These are phyloP conservation scores for Heliconius nattereri DNA, from an alignment of 1,140 invertebrate genomes.

Conservation along the genomic window DNA sequence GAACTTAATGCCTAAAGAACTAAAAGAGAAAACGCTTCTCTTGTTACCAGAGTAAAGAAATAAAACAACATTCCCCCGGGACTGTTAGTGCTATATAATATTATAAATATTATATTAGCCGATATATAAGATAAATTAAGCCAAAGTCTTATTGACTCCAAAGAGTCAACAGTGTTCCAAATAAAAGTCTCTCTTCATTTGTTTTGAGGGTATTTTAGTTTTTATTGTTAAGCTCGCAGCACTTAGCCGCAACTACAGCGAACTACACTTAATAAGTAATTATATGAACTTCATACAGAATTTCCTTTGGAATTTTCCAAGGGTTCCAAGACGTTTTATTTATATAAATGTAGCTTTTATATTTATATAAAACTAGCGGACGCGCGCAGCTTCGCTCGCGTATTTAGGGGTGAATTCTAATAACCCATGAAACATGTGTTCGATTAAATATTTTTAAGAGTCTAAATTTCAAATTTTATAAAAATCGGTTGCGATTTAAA, in stretches of 20 bases:
- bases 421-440: too few relatives aligned
- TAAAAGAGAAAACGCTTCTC: too few relatives aligned
- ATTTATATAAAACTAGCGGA: too few relatives aligned
- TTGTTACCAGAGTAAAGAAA: background rate
- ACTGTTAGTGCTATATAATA: background rate
- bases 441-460: too few relatives aligned
- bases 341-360: background rate
- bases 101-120: background rate
- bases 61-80: constrained; percentile 65
- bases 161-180: background rate
- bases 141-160: background rate
- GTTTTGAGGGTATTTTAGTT: background rate
- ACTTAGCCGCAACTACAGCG: background rate
- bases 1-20: too few relatives aligned
- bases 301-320: background rate
- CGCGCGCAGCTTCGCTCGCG: too few relatives aligned
- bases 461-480: too few relatives aligned
- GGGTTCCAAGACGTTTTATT: background rate
- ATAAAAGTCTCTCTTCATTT: background rate
- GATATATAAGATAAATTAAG: background rate
- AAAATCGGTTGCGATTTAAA: too few relatives aligned
- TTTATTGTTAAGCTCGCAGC: constrained; percentile 6
- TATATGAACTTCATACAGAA: background rate
- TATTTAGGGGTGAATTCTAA: too few relatives aligned
- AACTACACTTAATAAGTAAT: constrained; percentile 7